These are phyloP conservation scores for Hypomecis atomaria DNA, from an alignment of 2,888 invertebrate genomes.

Conservation along the genomic window DNA sequence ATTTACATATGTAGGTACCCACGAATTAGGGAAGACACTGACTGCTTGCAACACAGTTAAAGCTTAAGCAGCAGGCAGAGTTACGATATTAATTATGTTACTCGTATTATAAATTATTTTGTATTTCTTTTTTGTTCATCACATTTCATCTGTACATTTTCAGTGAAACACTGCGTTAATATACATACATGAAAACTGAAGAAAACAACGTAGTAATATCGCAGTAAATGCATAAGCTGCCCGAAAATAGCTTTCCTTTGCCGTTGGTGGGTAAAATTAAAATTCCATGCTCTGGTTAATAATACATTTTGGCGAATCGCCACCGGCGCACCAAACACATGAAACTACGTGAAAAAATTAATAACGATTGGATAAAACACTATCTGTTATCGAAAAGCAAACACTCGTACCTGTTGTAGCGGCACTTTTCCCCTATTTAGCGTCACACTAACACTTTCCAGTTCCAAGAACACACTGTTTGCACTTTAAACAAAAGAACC, in stretches of 20 bases:
- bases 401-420: slow-evolving; percentile 52
- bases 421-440: slow-evolving; percentile 57
- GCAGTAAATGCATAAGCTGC: slow-evolving; percentile 34
- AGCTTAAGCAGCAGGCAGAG: too few species aligned
- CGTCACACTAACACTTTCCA: slow-evolving; percentile 69
- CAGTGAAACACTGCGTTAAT: too few species aligned
- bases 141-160: too few species aligned
- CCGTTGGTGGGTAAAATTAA: slow-evolving; percentile 62
- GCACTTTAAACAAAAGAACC: slow-evolving; percentile 64
- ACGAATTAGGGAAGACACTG: too few species aligned
- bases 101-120: too few species aligned
- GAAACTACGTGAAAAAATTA: slow-evolving; percentile 46
- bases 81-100: too few species aligned
- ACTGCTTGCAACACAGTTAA: too few species aligned
- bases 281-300: slow-evolving; percentile 69
- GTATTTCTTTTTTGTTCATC: too few species aligned
- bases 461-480: slow-evolving; percentile 63
- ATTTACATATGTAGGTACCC: too few species aligned
- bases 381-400: slow-evolving; percentile 43
- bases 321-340: slow-evolving; percentile 57
- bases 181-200: slow-evolving; percentile 1
- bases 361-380: slow-evolving; percentile 35
- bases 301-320: slow-evolving; percentile 76
- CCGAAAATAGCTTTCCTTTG: slow-evolving; percentile 62
- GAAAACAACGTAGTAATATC: slow-evolving; percentile 19